Evolutionary conservation across 2,797 vertebrate species (phyloP).

Genomic region (Myripristis jacobus): DNA sequence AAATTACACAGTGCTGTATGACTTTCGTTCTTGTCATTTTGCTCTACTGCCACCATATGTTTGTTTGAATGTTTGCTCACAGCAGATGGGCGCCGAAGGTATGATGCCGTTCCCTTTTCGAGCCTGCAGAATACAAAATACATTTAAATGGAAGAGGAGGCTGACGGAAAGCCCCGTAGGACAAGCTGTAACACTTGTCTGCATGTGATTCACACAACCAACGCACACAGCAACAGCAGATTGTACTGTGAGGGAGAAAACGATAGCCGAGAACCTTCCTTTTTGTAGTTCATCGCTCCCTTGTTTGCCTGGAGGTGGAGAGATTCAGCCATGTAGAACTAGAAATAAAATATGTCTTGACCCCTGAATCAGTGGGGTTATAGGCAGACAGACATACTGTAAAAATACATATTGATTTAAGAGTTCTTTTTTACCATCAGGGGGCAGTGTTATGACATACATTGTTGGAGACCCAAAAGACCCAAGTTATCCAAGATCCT

Average conservation of each 20-base stretch:
- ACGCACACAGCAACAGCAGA: constrained; percentile 47
- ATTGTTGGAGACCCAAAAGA: constrained; percentile 11
- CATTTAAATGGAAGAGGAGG: constrained; percentile 43
- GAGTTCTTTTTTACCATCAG: constrained; percentile 54
- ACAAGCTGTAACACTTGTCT: constrained; percentile 35
- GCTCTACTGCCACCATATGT: constrained; percentile 52
- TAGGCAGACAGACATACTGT: not conserved
- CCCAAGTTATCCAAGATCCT: constrained; percentile 47
- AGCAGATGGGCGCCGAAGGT: constrained; percentile 55
- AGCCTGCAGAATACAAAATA: constrained; percentile 33
- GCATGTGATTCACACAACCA: constrained; percentile 44
- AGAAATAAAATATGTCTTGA: constrained; percentile 18
- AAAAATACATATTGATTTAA: not conserved
- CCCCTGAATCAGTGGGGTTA: constrained; percentile 36
- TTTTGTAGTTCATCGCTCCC: constrained; percentile 5
- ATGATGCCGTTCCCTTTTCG: constrained; percentile 14
- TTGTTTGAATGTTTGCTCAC: constrained; percentile 24
- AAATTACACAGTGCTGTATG: not conserved
- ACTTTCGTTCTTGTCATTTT: constrained; percentile 16
- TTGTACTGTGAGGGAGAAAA: constrained; percentile 34
- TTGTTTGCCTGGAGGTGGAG: constrained; percentile 35
- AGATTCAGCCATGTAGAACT: constrained; percentile 6
- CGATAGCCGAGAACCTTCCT: constrained; percentile 15
- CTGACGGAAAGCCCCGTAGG: constrained; percentile 17
- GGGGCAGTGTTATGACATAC: constrained; percentile 76